A percentile compares a stretch with the other conserved stretches of the same genome.
Conservation (phyloP, 1,140 invertebrate species). For the Drosophila teissieri region DNA sequence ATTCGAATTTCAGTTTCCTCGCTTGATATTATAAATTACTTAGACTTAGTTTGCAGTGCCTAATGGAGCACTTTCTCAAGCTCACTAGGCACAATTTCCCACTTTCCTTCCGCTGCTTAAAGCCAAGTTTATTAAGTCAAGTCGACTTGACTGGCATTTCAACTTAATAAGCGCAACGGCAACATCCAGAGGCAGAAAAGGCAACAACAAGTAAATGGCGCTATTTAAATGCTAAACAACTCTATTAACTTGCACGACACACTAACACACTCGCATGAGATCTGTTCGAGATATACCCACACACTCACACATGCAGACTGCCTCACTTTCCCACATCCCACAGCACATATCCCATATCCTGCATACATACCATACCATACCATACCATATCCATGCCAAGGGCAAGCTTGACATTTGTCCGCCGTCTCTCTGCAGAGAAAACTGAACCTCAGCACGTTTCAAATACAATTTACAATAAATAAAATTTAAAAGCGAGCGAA, state of each 20-base stretch:
- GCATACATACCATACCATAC: conserved; percentile 10
- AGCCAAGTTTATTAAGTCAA: conserved; percentile 72
- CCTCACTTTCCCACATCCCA: conserved; percentile 44
- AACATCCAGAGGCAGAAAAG: conserved; percentile 37
- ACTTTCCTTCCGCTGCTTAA: conserved; percentile 46
- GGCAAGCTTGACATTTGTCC: conserved; percentile 57
- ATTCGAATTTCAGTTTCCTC: conserved; percentile 11
- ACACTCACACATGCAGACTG: conserved; percentile 20
- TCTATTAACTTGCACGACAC: conserved; percentile 81
- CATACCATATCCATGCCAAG: conserved; percentile 52
- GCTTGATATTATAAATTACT: conserved; percentile 45
- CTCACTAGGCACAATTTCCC: conserved; percentile 55
- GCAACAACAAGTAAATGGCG: conserved; percentile 64
- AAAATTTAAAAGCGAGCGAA: conserved; percentile 80
- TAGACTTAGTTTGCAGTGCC: conserved; percentile 52
- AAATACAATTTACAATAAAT: conserved; percentile 83
- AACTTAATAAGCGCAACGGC: conserved; percentile 72
- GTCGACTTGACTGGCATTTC: conserved; percentile 62
- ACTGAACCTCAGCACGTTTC: conserved; percentile 81
- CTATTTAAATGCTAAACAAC: conserved; percentile 82
- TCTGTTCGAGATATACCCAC: conserved; percentile 26
- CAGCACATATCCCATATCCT: not conserved
- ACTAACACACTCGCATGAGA: conserved; percentile 34
- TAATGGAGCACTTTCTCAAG: conserved; percentile 61
- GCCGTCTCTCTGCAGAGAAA: conserved; percentile 39